phyloP scores from a whole-genome alignment of 2,888 invertebrate species.

The Dioctria linearis region DNA sequence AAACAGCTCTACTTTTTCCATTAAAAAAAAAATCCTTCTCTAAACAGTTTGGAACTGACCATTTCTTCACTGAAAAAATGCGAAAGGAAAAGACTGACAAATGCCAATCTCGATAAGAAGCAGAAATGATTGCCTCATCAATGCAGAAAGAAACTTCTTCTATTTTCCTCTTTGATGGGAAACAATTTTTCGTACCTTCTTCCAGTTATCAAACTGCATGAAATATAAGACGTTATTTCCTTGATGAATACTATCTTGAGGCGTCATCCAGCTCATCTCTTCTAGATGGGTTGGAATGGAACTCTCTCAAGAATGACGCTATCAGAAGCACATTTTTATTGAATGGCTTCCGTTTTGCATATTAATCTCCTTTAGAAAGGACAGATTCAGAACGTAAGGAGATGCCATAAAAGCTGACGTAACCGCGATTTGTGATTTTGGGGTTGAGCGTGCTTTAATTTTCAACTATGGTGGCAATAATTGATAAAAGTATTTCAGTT shows the following conservation, averaged over 20 bases:
- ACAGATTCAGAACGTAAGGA: neutral
- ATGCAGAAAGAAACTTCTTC: slow-evolving; percentile 15
- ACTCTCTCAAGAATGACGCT: slow-evolving; percentile 4
- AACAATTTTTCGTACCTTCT: slow-evolving; percentile 30
- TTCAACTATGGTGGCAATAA: no score
- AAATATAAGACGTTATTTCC: slow-evolving; percentile 33
- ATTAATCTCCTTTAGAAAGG: neutral
- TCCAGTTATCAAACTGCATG: slow-evolving; percentile 37
- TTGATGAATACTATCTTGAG: slow-evolving; percentile 29
- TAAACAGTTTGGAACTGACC: neutral
- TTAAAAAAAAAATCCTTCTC: neutral
- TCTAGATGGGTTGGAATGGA: slow-evolving; percentile 1
- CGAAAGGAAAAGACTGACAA: slow-evolving; percentile 37
- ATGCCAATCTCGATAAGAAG: slow-evolving; percentile 27
- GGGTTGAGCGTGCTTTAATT: no score
- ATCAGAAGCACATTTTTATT: slow-evolving; percentile 15
- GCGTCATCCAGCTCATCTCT: slow-evolving; percentile 27
- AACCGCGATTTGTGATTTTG: no score
- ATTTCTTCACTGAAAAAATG: neutral
- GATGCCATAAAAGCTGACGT: neutral
- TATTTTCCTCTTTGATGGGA: slow-evolving; percentile 26
- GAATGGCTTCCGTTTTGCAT: slow-evolving; percentile 27
- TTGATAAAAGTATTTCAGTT: no score
- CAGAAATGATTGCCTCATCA: slow-evolving; percentile 39
- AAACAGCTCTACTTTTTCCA: no score